A percentile compares a stretch with the other conserved stretches of the same genome.
Evolutionary conservation across 2,888 invertebrate genomes (phyloP).

Genomic region (Acanthosepion pharaonis): DNA sequence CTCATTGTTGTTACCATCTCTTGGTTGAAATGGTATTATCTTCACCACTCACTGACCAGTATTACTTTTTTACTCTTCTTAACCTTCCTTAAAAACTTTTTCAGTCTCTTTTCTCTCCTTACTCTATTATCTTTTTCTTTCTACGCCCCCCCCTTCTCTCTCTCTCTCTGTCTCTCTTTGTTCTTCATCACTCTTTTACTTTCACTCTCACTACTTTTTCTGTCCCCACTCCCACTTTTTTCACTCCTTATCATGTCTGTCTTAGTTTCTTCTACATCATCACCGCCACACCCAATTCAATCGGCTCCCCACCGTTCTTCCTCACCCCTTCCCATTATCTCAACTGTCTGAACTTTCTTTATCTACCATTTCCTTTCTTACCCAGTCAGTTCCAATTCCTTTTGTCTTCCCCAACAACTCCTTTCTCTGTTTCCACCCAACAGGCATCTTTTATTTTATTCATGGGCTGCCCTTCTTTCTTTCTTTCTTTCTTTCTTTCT

Average conservation of each 20-base stretch:
- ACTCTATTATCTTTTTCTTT: background rate
- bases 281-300: background rate
- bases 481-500: background rate
- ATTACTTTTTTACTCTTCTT: background rate
- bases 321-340: background rate
- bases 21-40: background rate
- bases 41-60: background rate
- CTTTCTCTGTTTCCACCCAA: background rate
- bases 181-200: background rate
- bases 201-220: background rate
- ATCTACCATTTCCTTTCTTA: background rate
- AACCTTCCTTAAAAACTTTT: background rate
- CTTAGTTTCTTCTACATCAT: background rate
- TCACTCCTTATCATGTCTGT: background rate
- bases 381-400: background rate
- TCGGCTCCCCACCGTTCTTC: background rate
- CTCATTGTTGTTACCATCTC: background rate
- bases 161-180: background rate
- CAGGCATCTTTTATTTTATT: constrained; percentile 2
- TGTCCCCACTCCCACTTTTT: background rate
- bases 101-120: background rate
- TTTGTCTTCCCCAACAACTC: background rate
- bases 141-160: too few species aligned
- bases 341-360: background rate
- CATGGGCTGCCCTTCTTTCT: background rate